phyloP scores from a whole-genome alignment of 2,888 invertebrate species.

The Pilophorus perplexus region DNA sequence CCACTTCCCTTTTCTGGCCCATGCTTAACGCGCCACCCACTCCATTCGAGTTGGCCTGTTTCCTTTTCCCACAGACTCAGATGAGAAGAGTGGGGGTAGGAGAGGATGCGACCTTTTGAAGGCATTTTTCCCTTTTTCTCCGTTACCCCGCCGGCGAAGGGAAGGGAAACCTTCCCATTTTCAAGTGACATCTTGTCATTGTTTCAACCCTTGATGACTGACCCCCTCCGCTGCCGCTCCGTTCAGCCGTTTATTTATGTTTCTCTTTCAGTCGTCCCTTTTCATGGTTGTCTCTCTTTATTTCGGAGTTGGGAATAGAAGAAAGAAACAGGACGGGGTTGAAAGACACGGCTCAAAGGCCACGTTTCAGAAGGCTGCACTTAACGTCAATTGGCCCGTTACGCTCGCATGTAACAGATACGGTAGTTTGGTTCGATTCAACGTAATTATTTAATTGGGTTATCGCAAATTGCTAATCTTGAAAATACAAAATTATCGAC shows the following conservation, averaged over 20 bases:
- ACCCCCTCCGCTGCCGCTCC: neutral
- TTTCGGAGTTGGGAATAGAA: neutral
- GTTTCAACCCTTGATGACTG: slow-evolving; percentile 35
- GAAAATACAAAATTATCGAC: too few relatives aligned
- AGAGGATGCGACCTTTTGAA: slow-evolving; percentile 18
- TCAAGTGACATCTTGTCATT: slow-evolving; percentile 34
- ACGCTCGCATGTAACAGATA: too few relatives aligned
- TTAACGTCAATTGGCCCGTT: too few relatives aligned
- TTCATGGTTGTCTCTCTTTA: neutral
- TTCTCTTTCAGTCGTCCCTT: neutral
- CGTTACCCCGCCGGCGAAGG: too few relatives aligned
- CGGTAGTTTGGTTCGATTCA: too few relatives aligned
- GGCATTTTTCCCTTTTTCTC: neutral
- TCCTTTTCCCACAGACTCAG: too few relatives aligned
- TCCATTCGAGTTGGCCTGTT: neutral
- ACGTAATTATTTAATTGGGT: too few relatives aligned
- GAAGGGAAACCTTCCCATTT: slow-evolving; percentile 17
- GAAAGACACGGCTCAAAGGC: too few relatives aligned
- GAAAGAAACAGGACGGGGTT: too few relatives aligned
- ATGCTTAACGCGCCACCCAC: neutral
- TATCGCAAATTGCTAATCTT: too few relatives aligned
- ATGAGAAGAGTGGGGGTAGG: too few relatives aligned
- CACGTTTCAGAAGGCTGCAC: too few relatives aligned
- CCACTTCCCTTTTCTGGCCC: neutral
- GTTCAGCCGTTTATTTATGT: slow-evolving; percentile 1